Evolutionary conservation across 2,113 vertebrate genomes (phyloP).

Genomic region (Calyptommatus sinebrachiatus): DNA sequence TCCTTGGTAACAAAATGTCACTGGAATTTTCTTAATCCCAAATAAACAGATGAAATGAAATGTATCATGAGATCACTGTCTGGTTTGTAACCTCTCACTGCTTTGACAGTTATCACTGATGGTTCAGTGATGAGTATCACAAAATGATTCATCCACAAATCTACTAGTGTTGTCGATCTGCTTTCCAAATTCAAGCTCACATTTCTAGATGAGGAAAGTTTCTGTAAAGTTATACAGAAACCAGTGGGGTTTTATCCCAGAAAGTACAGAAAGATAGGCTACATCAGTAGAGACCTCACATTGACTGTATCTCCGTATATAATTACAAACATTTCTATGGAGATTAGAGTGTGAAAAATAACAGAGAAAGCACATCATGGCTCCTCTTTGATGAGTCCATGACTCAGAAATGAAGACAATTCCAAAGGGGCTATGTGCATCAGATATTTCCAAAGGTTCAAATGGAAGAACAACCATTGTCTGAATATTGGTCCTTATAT

Average conservation of each 20-base stretch:
- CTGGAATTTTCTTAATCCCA: slow-evolving; percentile 37
- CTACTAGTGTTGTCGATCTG: background rate
- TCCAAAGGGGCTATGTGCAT: no score
- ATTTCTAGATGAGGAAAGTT: background rate
- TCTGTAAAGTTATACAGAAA: background rate
- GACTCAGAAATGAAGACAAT: no score
- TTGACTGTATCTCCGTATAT: no score
- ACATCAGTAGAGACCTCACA: background rate
- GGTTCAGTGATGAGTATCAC: slow-evolving; percentile 1
- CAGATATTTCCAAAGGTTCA: no score
- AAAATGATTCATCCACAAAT: slow-evolving; percentile 5
- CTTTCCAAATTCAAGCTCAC: slow-evolving; percentile 6
- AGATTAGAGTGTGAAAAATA: no score
- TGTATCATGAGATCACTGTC: slow-evolving; percentile 16
- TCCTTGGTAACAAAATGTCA: slow-evolving; percentile 52
- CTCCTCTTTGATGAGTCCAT: no score
- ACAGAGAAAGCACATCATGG: no score
- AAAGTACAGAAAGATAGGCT: background rate
- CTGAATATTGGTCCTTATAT: background rate
- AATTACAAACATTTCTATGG: no score
- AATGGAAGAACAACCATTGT: background rate
- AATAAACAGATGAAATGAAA: slow-evolving; percentile 36
- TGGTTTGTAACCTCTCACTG: background rate
- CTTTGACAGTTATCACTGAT: background rate
- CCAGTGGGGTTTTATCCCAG: background rate